A percentile compares a stretch with the other conserved stretches of the same genome.
Evolutionary conservation across 1,140 invertebrate genomes (phyloP).

Genomic region (Drosophila tropicalis): DNA sequence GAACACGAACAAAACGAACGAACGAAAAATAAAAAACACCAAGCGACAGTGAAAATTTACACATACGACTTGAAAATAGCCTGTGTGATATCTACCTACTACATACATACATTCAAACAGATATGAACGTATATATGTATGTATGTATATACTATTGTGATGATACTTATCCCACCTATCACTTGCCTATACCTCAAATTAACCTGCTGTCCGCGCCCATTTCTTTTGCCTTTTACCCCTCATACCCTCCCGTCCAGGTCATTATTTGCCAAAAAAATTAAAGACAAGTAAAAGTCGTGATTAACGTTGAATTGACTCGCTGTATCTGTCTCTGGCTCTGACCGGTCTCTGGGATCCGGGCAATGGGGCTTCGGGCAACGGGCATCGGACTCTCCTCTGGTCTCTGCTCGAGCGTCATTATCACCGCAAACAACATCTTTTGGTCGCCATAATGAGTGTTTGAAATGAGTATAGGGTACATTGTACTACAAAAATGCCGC

Average conservation of each 20-base stretch:
- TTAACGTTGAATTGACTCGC: slow-evolving; percentile 74
- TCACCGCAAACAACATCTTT: slow-evolving; percentile 59
- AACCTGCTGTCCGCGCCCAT: slow-evolving; percentile 71
- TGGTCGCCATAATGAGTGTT: slow-evolving; percentile 42
- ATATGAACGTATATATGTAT: neutral
- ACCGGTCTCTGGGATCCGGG: slow-evolving; percentile 4
- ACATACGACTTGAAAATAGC: slow-evolving; percentile 61
- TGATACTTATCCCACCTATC: slow-evolving; percentile 11
- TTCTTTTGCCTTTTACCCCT: slow-evolving; percentile 29
- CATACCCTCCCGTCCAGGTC: too few species aligned
- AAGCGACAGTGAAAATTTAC: slow-evolving; percentile 79
- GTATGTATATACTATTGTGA: neutral
- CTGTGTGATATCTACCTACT: slow-evolving; percentile 11
- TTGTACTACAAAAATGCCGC: slow-evolving; percentile 76
- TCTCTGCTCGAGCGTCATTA: slow-evolving; percentile 66
- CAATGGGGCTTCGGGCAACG: neutral
- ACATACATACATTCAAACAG: slow-evolving; percentile 31
- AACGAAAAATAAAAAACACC: slow-evolving; percentile 48
- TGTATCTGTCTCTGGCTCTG: slow-evolving; percentile 39
- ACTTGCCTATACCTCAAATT: slow-evolving; percentile 62
- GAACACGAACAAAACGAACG: slow-evolving; percentile 61
- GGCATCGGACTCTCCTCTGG: slow-evolving; percentile 3
- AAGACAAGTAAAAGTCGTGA: slow-evolving; percentile 82
- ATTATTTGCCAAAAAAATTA: slow-evolving; percentile 82
- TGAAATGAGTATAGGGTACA: slow-evolving; percentile 53